Evolutionary conservation across 2,113 vertebrate genomes (phyloP).

Genomic region (Potamarius usumacintae): DNA sequence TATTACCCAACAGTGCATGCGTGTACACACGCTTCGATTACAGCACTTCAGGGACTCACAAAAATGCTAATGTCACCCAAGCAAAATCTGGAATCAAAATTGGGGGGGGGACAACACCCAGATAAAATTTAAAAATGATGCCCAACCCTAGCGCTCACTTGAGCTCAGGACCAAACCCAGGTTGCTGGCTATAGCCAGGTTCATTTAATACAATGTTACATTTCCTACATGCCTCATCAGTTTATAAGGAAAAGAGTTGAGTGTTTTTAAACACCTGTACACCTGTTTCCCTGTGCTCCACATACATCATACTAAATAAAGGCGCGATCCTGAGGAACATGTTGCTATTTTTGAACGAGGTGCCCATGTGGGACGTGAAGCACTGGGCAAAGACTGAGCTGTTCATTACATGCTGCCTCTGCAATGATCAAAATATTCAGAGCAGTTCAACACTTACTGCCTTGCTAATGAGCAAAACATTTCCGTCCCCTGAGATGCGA

Average conservation of each 20-base stretch:
- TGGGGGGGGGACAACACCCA: too few relatives aligned
- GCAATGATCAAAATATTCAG: slow-evolving; percentile 38
- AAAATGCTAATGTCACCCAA: too few relatives aligned
- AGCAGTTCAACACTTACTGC: not conserved
- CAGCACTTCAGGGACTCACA: too few relatives aligned
- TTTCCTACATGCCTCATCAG: too few relatives aligned
- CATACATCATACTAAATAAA: slow-evolving; percentile 16
- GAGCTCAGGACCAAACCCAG: not conserved
- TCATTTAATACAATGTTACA: not conserved
- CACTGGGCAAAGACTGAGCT: not conserved
- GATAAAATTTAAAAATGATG: too few relatives aligned
- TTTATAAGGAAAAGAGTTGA: not conserved
- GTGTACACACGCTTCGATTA: too few relatives aligned
- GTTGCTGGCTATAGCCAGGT: not conserved
- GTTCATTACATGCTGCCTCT: not conserved
- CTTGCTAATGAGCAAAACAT: slow-evolving; percentile 23
- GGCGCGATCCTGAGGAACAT: not conserved
- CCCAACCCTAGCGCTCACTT: too few relatives aligned
- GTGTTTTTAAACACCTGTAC: not conserved
- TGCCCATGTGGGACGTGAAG: not conserved
- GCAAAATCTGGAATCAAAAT: too few relatives aligned
- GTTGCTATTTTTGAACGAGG: not conserved
- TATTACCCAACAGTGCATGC: too few relatives aligned
- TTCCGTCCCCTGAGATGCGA: not conserved
- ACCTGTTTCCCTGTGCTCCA: not conserved